Percentiles rank a stretch among this genome's conserved stretches.
Evolutionary conservation across 2,797 vertebrate genomes (phyloP).

Genomic region (Tarsius wallacei): DNA sequence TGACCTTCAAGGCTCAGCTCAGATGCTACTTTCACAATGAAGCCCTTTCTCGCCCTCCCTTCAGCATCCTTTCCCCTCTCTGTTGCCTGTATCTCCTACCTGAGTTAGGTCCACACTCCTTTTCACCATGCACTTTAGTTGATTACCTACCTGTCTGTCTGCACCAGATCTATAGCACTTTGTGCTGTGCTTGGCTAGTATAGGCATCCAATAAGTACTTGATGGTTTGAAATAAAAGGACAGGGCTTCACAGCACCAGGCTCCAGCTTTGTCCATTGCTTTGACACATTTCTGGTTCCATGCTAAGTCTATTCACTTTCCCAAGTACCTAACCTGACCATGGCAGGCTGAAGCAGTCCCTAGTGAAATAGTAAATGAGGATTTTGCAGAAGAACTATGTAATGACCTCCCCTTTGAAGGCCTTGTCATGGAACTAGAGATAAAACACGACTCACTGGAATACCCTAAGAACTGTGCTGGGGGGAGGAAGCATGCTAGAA

Average conservation of each 20-base stretch:
- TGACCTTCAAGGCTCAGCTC: neutral
- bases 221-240: slow-evolving; percentile 53
- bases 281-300: slow-evolving; percentile 10
- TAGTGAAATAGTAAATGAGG: neutral
- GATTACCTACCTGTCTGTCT: neutral
- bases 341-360: neutral
- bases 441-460: neutral
- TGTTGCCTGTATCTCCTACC: neutral
- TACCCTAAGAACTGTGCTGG: neutral
- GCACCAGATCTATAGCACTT: neutral
- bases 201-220: neutral
- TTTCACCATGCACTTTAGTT: neutral
- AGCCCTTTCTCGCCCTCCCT: neutral
- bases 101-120: neutral
- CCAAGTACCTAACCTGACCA: neutral
- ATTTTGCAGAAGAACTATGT: neutral
- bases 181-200: neutral
- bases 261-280: neutral
- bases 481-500: neutral
- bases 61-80: neutral
- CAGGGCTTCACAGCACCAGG: neutral
- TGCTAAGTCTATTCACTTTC: slow-evolving; percentile 12
- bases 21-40: neutral
- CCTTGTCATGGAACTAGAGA: neutral
- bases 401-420: neutral